Conservation (phyloP, 2,113 vertebrate species). For the Probosciger aterrimus region DNA sequence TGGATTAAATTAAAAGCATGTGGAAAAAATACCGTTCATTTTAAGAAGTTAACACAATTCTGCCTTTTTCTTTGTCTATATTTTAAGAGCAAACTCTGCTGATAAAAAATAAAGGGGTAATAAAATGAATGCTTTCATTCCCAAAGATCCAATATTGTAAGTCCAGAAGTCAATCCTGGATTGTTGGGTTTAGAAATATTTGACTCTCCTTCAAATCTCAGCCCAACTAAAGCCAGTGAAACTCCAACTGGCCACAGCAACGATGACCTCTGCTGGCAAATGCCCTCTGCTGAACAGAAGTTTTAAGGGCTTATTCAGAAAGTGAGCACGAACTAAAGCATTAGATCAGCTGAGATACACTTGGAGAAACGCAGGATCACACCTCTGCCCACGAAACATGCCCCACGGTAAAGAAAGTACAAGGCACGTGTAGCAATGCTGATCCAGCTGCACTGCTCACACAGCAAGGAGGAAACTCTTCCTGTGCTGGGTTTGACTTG, state of each 20-base stretch:
- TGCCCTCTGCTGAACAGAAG: background rate
- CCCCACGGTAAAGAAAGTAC: background rate
- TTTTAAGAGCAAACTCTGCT: background rate
- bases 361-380: background rate
- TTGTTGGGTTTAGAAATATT: background rate
- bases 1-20: background rate
- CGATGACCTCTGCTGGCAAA: constrained; percentile 58
- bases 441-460: background rate
- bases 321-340: background rate
- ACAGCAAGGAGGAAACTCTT: background rate
- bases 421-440: background rate
- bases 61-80: background rate
- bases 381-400: background rate
- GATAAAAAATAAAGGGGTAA: background rate
- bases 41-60: background rate
- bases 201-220: background rate
- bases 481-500: background rate
- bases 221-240: background rate
- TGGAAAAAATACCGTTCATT: background rate
- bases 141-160: background rate
- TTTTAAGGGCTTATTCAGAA: background rate
- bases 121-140: background rate
- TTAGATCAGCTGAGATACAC: background rate
- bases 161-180: background rate
- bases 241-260: background rate